A percentile compares a stretch with the other conserved stretches of the same genome.
These are phyloP conservation scores for Aegithalos caudatus DNA, from an alignment of 2,113 vertebrate genomes.

Conservation along the genomic window DNA sequence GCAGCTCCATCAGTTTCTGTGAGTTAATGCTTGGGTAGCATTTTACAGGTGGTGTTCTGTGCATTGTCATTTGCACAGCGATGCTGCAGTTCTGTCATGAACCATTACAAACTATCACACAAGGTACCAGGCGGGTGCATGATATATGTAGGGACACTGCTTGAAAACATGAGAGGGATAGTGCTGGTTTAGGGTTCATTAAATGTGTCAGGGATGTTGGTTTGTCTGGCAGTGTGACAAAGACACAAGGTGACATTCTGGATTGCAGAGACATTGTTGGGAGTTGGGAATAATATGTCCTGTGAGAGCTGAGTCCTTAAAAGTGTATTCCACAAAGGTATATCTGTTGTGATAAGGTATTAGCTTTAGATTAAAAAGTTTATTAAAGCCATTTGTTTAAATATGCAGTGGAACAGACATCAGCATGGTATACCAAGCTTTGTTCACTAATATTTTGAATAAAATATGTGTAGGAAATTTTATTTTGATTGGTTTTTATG, in stretches of 20 bases:
- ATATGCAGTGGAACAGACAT: not conserved
- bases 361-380: not conserved
- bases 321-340: not conserved
- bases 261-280: not conserved
- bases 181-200: not conserved
- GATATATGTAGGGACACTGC: not conserved
- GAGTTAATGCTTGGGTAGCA: not conserved
- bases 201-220: not conserved
- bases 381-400: not conserved
- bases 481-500: not conserved
- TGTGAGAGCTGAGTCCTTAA: not conserved
- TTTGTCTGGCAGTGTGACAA: not conserved
- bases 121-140: not conserved
- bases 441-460: not conserved
- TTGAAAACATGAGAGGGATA: not conserved
- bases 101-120: not conserved
- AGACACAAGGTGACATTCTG: not conserved
- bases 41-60: not conserved
- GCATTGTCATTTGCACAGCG: not conserved
- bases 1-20: not conserved
- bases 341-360: not conserved
- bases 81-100: not conserved
- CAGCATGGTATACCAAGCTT: not conserved
- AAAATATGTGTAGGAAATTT: not conserved
- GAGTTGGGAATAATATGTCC: not conserved